Percentiles rank a stretch among this genome's conserved stretches.
Conservation (phyloP, 2,888 invertebrate species). For the Tethea ocularis region DNA sequence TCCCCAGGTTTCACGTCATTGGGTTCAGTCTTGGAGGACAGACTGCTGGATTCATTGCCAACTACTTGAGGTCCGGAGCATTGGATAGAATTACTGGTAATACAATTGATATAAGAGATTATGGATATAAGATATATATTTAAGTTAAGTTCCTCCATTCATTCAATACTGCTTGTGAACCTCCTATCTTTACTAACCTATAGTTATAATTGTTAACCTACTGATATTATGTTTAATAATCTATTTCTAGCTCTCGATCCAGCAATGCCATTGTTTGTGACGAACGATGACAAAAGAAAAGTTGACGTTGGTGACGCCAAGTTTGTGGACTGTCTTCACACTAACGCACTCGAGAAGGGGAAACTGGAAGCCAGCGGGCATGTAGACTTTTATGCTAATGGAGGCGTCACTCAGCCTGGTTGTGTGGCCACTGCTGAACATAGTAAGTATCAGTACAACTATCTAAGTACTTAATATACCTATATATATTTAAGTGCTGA, state of each 20-base stretch:
- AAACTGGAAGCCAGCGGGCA: conserved; percentile 79
- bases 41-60: conserved; percentile 79
- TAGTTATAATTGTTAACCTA: too few relatives aligned
- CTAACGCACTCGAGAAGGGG: conserved; percentile 83
- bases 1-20: conserved; percentile 82
- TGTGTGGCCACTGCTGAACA: conserved; percentile 61
- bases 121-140: too few relatives aligned
- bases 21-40: conserved; percentile 87
- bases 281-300: conserved; percentile 66
- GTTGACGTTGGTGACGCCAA: conserved; percentile 83
- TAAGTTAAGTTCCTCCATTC: too few relatives aligned
- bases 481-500: too few relatives aligned
- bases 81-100: conserved; percentile 83
- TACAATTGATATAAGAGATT: neutral
- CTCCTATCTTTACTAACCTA: too few relatives aligned
- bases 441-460: conserved; percentile 53
- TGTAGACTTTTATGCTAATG: conserved; percentile 84
- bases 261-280: conserved; percentile 85
- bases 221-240: neutral
- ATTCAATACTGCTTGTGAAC: too few relatives aligned
- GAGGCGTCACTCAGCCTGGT: conserved; percentile 84
- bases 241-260: conserved; percentile 85
- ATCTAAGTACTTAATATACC: too few relatives aligned
- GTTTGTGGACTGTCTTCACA: conserved; percentile 86
- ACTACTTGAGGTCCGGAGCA: conserved; percentile 68